Percentiles rank a stretch among this genome's conserved stretches.
Conservation (phyloP, 1,140 invertebrate genomes). For the Lasioglossum baleicum region DNA sequence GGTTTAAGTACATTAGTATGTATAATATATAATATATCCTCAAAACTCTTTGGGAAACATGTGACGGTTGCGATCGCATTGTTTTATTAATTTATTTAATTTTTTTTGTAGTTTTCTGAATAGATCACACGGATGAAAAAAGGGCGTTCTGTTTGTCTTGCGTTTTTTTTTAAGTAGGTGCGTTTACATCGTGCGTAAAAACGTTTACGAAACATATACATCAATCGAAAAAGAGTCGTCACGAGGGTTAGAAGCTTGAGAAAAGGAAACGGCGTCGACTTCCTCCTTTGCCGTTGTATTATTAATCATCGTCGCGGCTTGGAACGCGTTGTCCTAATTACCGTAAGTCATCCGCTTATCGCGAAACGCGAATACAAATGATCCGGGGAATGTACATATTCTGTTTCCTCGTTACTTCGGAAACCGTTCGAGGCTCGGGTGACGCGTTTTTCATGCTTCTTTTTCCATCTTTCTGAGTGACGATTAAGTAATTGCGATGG, state of each 20-base stretch:
- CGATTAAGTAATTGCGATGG: background rate
- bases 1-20: constrained; percentile 73
- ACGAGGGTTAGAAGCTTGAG: constrained; percentile 51
- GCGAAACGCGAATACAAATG: background rate
- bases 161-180: constrained; percentile 42
- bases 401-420: background rate
- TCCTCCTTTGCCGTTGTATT: constrained; percentile 5
- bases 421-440: background rate
- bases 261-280: constrained; percentile 31
- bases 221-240: constrained; percentile 59
- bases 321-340: background rate
- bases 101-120: constrained; percentile 4
- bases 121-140: constrained; percentile 62
- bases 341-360: background rate
- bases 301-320: constrained; percentile 5
- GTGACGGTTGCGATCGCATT: constrained; percentile 60
- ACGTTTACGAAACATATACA: constrained; percentile 60
- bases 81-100: too few relatives aligned
- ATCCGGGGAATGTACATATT: background rate
- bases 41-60: constrained; percentile 63
- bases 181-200: constrained; percentile 60
- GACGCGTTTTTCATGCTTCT: background rate
- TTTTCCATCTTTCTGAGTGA: background rate
- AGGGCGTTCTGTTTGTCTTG: constrained; percentile 22
- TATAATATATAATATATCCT: constrained; percentile 54